These are phyloP conservation scores for Synanthedon andrenaeformis DNA, from an alignment of 2,888 invertebrate species.

Conservation along the genomic window DNA sequence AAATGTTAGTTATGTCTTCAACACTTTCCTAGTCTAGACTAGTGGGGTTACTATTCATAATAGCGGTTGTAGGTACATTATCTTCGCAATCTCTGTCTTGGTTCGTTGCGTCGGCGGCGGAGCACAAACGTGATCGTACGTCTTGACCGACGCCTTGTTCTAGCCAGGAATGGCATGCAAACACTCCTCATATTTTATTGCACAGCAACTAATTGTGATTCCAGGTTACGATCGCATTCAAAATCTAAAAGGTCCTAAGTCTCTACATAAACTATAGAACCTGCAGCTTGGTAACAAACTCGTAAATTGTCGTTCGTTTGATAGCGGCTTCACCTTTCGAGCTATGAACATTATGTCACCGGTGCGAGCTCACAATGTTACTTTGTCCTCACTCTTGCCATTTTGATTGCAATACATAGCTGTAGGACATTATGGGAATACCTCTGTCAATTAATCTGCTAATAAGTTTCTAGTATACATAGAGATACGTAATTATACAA, in stretches of 20 bases:
- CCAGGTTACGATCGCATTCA: neutral
- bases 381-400: neutral
- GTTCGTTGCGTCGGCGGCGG: constrained; percentile 13
- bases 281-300: too few species aligned
- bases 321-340: neutral
- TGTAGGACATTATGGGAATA: neutral
- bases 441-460: neutral
- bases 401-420: neutral
- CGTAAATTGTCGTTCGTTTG: neutral
- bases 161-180: constrained; percentile 13
- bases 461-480: neutral
- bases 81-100: constrained; percentile 5
- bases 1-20: neutral
- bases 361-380: neutral
- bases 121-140: constrained; percentile 14
- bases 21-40: neutral
- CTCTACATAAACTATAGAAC: too few species aligned
- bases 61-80: neutral
- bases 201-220: neutral
- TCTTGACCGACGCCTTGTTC: constrained; percentile 9
- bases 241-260: neutral
- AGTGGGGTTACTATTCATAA: neutral
- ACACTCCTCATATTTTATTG: constrained; percentile 1
- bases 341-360: neutral
- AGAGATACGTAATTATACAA: neutral